These are phyloP conservation scores for Eulemur rufifrons DNA, from an alignment of 2,113 vertebrate species.

Conservation along the genomic window DNA sequence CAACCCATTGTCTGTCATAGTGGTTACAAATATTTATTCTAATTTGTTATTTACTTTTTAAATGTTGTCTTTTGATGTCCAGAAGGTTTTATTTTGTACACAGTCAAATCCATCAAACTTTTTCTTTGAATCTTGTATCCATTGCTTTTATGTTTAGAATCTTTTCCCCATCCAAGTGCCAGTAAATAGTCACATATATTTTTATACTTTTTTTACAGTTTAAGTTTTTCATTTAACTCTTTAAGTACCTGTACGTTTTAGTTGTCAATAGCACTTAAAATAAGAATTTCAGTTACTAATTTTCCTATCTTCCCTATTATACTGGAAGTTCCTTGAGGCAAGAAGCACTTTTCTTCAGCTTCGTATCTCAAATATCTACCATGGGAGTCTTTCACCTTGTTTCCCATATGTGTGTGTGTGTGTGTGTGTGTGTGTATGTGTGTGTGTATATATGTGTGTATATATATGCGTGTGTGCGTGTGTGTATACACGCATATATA, in stretches of 20 bases:
- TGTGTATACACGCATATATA: no score
- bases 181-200: not conserved
- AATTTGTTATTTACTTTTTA: slow-evolving; percentile 27
- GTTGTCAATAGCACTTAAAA: not conserved
- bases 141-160: slow-evolving; percentile 2
- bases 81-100: not conserved
- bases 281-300: not conserved
- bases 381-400: not conserved
- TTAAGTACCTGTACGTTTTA: not conserved
- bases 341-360: not conserved
- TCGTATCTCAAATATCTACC: not conserved
- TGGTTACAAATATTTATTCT: not conserved
- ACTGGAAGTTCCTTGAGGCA: not conserved
- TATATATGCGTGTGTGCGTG: no score
- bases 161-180: not conserved
- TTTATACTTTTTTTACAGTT: not conserved
- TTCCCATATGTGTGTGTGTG: not conserved
- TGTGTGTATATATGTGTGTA: no score
- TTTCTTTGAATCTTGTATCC: not conserved
- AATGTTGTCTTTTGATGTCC: not conserved
- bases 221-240: not conserved
- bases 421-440: not conserved
- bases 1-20: not conserved
- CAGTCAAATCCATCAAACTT: not conserved
- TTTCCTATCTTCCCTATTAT: not conserved